Base-by-base conservation (phyloP, 1,140 invertebrate species). In the Mamestra configurata region DNA sequence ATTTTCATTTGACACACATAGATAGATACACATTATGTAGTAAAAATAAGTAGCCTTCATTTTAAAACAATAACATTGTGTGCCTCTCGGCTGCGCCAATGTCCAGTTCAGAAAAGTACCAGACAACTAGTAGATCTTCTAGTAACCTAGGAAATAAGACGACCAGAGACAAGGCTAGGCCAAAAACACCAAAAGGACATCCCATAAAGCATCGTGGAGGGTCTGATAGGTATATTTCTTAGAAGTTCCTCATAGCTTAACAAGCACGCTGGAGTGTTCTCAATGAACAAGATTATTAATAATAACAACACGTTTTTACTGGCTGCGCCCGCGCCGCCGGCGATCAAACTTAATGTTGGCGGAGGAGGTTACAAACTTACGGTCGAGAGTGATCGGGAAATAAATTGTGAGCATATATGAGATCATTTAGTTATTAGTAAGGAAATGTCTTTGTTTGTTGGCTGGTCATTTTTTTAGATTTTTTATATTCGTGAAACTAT, bases 221-320 rank as follows among this genome's bases (percentile, higher is more conserved):
- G 73, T 77, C 73, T 20, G 11, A 15, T 27, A 59, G 0, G 22
- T 27, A 64, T 22, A 20, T 64, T 77, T 77, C 73, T 61, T 18
- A 77, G 73, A 77, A 77, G 18, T 27, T 59, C 20, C 40, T 37
- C 37, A 73, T 57, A 43, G 53, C 53, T 27, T 43, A 75, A 31
- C 49, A 53, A 37, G 55, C 71, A 75, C 4, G 40, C 22, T 49
- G 40, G 20, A 70, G 53, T 43, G 55, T 76, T 64, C 82, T 86
- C 84, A 85, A 88, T 87, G 81, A 88, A 85, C 88, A 85, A 86
- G 87, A 90, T 91, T 93, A 91, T 93, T 91, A 90, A 86, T 86
- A 91, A 91, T 91, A 92, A 93, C 90, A 93, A 93, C 89, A 90
- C 82, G 91, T 91, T 92, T 89, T 90, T 84, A 81, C 77, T 77